Evolutionary conservation across 2,113 vertebrate species (phyloP), one percentile per base, ranked within the genome.

Genomic region (Entomyzon cyanotis): DNA sequence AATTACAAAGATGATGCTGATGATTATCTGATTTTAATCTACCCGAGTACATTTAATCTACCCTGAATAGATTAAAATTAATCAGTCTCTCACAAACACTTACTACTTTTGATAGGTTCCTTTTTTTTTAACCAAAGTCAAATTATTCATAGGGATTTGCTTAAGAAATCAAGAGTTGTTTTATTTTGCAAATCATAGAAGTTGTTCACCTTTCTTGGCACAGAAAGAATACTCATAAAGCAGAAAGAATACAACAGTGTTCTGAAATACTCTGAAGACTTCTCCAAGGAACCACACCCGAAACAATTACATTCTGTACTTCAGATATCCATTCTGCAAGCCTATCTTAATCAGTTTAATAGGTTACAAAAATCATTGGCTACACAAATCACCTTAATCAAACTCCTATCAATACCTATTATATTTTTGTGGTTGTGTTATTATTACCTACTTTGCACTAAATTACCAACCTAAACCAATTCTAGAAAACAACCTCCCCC

Each of bases 331-430:
- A 55, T 86, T 78, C 64, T 92, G 31, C 33, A 90, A 71, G 75
- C 53, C 33, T 65, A 68, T 53, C 31, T 68, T 82, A 85, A 86
- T 81, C 73, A 74, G 42, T 89, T 94, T 85, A 89, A 84, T 18
- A 79, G 33, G 39, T 77, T 35, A 49, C 83, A 81, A 86, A 85
- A 90, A 84, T 20, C 44, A 90, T 41, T 84, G 52, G 68, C 76
- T 81, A 59, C 47, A 90, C 50, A 93, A 92, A 90, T 87, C 73
- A 92, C 39, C 46, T 75, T 75, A 96, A 94, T 95, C 90, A 77
- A 94, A 59, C 73, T 70, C 35, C 52, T 85, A 71, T 94, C 89
- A 84, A 92, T 91, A 78, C 5, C 56, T 55, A 84, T 81, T 90
- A 71, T n/a, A 93, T 81, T 92, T 95, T 83, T 62, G 41, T 91